Evolutionary conservation across 2,113 vertebrate genomes (phyloP), one percentile per base, ranked within the genome.

Genomic region (Xiphophorus hellerii): DNA sequence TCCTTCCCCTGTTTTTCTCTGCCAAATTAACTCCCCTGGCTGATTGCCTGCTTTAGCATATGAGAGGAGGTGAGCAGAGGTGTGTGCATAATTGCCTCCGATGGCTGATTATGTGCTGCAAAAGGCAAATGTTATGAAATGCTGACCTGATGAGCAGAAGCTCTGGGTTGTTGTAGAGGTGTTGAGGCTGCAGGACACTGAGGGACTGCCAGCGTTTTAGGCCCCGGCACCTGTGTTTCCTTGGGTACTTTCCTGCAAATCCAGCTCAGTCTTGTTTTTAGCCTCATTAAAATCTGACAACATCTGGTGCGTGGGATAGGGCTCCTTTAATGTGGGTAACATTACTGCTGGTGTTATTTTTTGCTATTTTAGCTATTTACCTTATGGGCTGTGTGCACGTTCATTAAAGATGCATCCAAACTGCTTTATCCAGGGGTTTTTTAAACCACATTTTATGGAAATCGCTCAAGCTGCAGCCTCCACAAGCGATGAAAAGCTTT

Each of bases 401-500:
- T 90, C 82, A 91, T 94, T 92, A 83, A 76, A 90, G 82, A 79
- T 77, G 27, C 82, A 84, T 72, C 84, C 84, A 74, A 84, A 87
- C 83, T 76, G 69, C 71, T 72, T 79, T 76, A 78, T 82, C 78
- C 76, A 91, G 88, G 90, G 82, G 1, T 54, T 37, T 37, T 90
- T 83, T 51, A 83, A 92, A 81, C 82, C 82, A 86, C 88, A 90
- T 90, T 58, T 84, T 82, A 84, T 90, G 86, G 89, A 92, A 93
- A 92, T 90, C 84, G 81, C 84, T 89, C 62, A 66, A 86, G 88
- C 84, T 64, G 77, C 89, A 84, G 92, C 87, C 89, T 89, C 76
- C 80, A 88, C 87, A 90, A 90, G 90, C 88, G 86, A 92, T 90
- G 89, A 92, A 92, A 93, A 93, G 91, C 90, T 92, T 93, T 93